Base-by-base conservation (phyloP, 2,888 invertebrate genomes). In the Gerris lacustris region DNA sequence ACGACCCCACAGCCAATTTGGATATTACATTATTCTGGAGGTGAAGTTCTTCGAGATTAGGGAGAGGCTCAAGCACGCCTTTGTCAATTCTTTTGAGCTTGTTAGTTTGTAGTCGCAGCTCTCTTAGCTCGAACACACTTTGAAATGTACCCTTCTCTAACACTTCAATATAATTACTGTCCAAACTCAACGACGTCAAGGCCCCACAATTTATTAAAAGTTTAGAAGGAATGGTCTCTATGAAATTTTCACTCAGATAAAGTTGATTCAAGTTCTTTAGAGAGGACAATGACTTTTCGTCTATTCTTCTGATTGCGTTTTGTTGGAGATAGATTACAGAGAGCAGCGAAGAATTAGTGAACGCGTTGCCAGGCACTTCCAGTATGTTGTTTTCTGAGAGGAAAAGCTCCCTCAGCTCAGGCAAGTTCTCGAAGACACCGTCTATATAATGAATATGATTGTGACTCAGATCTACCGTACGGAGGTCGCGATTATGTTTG, bases 301-400 rank as follows among this genome's bases (percentile, higher is more conserved):
- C 90, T 73, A 95, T 84, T 74, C 86, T 84, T 69, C 89, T 84
- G 73, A 95, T 88, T 44, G 92, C 91, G 80, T 94, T 94, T 74
- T 92, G 89, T 78, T 94, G 92, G 76, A 94, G 82, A 81, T 94
- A 91, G 69, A 95, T 86, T 72, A 92, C 91, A n/a, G 89, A 87
- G 72, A 95, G 82, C 74, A 87, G 87, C 0, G 86, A 82, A 6
- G 91, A 90, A 74, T 91, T 91, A 31, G 86, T 86, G 78, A 92
- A 94, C 62, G 92, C 89, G 76, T 92, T 89, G 6, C 87, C 85
- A 0, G 91, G 87, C 76, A 95, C 85, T 79, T 92, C 91, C 47
- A 93, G 81, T 72, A 95, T 90, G 80, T 94, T 94, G 79, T 95
- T 95, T 80, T 93, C 93, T 1, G 91, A 89, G 18, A 94, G 82